Conservation (phyloP, 2,888 invertebrate genomes). For the Heliconius aoede region DNA sequence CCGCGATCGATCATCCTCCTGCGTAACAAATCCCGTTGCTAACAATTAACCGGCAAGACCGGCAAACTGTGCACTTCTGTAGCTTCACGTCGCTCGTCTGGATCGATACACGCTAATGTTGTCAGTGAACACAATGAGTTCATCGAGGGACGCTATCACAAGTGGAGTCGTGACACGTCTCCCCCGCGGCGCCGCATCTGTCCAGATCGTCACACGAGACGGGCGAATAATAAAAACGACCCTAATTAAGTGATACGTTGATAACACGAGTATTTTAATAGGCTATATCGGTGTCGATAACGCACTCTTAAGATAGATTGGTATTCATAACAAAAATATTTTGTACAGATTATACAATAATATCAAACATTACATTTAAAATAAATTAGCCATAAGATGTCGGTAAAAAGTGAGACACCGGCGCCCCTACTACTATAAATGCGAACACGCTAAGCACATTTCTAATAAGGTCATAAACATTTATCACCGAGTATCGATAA, state of each 20-base stretch:
- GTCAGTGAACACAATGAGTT: constrained; percentile 57
- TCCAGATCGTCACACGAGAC: constrained; percentile 57
- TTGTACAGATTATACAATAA: not conserved
- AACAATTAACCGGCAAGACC: constrained; percentile 40
- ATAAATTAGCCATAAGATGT: not conserved
- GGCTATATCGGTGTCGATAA: not conserved
- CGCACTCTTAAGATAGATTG: not conserved
- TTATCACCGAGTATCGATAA: constrained; percentile 48
- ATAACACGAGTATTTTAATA: constrained; percentile 23
- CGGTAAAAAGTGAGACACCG: constrained; percentile 12
- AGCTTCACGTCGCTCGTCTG: constrained; percentile 45
- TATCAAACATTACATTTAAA: not conserved
- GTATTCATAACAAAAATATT: not conserved
- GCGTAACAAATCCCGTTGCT: constrained; percentile 38
- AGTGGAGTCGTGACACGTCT: constrained; percentile 66
- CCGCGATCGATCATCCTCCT: constrained; percentile 33
- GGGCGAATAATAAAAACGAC: constrained; percentile 61
- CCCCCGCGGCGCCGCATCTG: constrained; percentile 66
- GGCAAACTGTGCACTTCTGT: constrained; percentile 43
- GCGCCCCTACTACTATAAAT: constrained; percentile 25
- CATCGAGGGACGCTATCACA: constrained; percentile 54
- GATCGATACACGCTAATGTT: constrained; percentile 47
- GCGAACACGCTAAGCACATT: constrained; percentile 30
- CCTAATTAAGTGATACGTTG: constrained; percentile 52
- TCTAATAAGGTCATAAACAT: constrained; percentile 47